phyloP scores from a whole-genome alignment of 2,113 vertebrate species.

The Psittacara wagleri region DNA sequence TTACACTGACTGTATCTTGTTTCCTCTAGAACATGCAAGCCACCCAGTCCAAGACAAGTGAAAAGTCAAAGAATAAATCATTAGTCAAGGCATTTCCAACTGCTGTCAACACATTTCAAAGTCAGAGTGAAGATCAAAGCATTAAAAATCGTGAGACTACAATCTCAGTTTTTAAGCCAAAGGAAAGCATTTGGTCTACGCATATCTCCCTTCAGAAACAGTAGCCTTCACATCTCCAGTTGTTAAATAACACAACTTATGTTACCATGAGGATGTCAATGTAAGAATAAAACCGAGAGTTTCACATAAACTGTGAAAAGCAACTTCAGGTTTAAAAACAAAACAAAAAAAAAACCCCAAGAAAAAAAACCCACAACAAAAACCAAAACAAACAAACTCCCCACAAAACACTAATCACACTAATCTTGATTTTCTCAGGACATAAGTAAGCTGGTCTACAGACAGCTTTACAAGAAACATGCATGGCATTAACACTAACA shows the following conservation, averaged over 20 bases:
- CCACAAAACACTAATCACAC: not conserved
- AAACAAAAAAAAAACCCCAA: not conserved
- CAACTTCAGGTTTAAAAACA: not conserved
- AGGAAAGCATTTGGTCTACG: not conserved
- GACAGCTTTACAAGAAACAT: not conserved
- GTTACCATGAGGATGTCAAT: not conserved
- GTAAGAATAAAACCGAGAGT: not conserved
- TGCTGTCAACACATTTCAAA: conserved; percentile 38
- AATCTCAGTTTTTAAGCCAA: not conserved
- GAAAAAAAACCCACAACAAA: not conserved
- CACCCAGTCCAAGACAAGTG: not conserved
- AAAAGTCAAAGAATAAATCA: conserved; percentile 2
- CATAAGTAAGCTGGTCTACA: not conserved
- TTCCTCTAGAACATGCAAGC: not conserved
- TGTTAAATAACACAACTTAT: not conserved
- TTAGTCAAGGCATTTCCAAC: conserved; percentile 10
- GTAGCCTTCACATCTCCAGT: not conserved
- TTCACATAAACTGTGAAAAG: not conserved
- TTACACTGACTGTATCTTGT: not conserved
- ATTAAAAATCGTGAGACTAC: conserved; percentile 35
- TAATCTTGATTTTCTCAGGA: not conserved
- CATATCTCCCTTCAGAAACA: not conserved
- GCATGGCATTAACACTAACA: not conserved
- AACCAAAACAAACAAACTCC: not conserved
- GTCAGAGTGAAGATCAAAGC: conserved; percentile 33